phyloP scores from a whole-genome alignment of 2,888 invertebrate species.

The Synergus japonicus region DNA sequence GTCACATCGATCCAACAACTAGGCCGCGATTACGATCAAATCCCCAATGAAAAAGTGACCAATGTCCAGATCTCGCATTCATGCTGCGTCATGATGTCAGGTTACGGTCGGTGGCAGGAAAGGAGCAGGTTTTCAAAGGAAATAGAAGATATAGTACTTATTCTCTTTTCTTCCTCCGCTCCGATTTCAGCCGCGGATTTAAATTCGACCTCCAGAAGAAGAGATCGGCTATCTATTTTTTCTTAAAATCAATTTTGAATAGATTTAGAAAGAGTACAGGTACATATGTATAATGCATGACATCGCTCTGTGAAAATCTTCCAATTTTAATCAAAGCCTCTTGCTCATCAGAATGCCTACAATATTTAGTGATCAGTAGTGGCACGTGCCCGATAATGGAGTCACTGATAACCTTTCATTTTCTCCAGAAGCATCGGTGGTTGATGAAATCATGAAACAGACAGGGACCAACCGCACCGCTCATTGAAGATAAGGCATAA shows the following conservation, averaged over 20 bases:
- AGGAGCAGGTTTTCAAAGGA: conserved; percentile 39
- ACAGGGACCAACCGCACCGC: conserved; percentile 41
- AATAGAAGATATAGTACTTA: conserved; percentile 34
- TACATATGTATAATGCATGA: no score
- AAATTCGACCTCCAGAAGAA: not conserved
- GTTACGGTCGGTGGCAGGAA: conserved; percentile 35
- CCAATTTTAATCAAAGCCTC: not conserved
- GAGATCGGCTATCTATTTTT: not conserved
- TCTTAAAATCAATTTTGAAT: not conserved
- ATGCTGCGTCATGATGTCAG: conserved; percentile 40
- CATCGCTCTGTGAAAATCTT: not conserved
- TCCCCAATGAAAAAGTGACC: conserved; percentile 31
- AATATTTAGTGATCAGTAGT: not conserved
- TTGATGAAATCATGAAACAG: not conserved
- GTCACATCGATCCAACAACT: conserved; percentile 36
- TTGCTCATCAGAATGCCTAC: not conserved
- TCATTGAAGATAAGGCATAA: conserved; percentile 58
- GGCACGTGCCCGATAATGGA: conserved; percentile 24
- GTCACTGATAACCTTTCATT: conserved; percentile 7
- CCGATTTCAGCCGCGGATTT: conserved; percentile 31
- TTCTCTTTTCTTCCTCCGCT: conserved; percentile 18
- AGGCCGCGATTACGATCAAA: conserved; percentile 31
- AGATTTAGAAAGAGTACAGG: no score
- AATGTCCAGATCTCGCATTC: conserved; percentile 33
- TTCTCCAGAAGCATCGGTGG: conserved; percentile 2